A percentile compares a stretch with the other conserved stretches of the same genome.
Evolutionary conservation across 2,888 invertebrate genomes (phyloP).

Genomic region (Amphipyra tragopoginis): DNA sequence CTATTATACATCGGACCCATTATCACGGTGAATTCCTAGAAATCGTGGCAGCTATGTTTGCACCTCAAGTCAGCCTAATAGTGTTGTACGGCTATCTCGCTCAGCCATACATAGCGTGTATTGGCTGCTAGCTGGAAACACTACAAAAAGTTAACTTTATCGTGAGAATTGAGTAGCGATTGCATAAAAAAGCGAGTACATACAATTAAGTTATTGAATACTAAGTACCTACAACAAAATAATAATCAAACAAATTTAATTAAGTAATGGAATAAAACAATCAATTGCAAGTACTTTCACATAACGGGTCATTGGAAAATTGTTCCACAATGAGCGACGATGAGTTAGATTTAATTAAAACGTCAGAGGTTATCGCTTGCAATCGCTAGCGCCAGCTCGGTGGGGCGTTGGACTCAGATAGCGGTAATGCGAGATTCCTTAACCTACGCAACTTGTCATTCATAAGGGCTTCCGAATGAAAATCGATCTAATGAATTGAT

Average conservation of each 20-base stretch:
- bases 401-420: slow-evolving; percentile 34
- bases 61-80: no score
- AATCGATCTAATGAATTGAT: no score
- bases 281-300: slow-evolving; percentile 11
- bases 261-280: background rate
- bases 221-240: background rate
- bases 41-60: no score
- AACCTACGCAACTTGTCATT: slow-evolving; percentile 34
- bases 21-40: no score
- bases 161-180: no score
- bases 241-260: background rate
- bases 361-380: slow-evolving; percentile 48
- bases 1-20: no score
- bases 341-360: slow-evolving; percentile 35
- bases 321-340: slow-evolving; percentile 10
- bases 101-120: no score
- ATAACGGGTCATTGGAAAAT: slow-evolving; percentile 45
- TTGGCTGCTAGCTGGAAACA: no score
- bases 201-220: no score
- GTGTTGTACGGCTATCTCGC: no score
- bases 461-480: background rate
- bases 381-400: slow-evolving; percentile 2
- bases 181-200: no score
- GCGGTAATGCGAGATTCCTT: slow-evolving; percentile 3
- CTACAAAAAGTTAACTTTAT: no score